These are phyloP conservation scores for Galendromus occidentalis DNA, from an alignment of 1,140 invertebrate species.

Conservation along the genomic window DNA sequence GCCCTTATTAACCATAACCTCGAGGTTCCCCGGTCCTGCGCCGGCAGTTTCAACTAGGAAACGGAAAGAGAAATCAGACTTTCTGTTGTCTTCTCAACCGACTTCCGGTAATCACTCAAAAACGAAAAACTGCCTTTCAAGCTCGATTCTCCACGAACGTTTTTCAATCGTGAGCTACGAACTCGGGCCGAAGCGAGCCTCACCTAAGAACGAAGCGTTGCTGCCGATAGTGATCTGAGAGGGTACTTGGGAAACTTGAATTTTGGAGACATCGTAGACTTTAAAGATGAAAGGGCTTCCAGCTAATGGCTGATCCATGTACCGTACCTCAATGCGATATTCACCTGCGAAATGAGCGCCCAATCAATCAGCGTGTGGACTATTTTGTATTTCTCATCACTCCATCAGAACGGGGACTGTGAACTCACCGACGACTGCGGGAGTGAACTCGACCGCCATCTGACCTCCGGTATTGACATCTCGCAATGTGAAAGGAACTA, in stretches of 20 bases:
- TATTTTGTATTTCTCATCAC: too few species aligned
- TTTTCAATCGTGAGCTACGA: too few species aligned
- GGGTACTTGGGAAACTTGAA: constrained; percentile 75
- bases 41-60: constrained; percentile 76
- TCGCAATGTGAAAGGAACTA: constrained; percentile 13
- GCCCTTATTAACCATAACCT: constrained; percentile 89
- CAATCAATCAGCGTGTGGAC: constrained; percentile 31
- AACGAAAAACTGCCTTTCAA: not conserved
- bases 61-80: not conserved
- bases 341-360: constrained; percentile 43
- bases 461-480: constrained; percentile 12
- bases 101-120: too few species aligned
- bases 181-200: too few species aligned
- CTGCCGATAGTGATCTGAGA: constrained; percentile 68
- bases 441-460: constrained; percentile 52
- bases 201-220: constrained; percentile 73
- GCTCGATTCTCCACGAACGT: not conserved
- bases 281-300: constrained; percentile 80
- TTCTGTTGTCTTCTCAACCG: too few species aligned
- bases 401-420: constrained; percentile 3
- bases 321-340: constrained; percentile 58
- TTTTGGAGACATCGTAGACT: constrained; percentile 81
- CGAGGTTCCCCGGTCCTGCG: constrained; percentile 84
- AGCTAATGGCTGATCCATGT: constrained; percentile 49
- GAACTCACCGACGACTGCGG: constrained; percentile 25